Evolutionary conservation across 2,113 vertebrate species (phyloP).

Genomic region (Todiramphus chloris): DNA sequence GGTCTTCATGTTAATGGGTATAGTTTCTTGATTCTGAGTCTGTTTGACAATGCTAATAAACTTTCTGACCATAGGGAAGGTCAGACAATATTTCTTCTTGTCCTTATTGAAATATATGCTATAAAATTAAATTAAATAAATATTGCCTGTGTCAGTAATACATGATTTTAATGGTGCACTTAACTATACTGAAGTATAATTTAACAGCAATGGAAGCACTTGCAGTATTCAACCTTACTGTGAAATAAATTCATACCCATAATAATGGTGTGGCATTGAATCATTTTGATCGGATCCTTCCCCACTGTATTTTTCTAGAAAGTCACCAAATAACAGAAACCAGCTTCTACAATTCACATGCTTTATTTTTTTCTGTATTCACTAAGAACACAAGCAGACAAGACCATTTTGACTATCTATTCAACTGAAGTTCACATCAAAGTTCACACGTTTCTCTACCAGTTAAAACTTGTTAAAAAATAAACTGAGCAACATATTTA

Average conservation of each 20-base stretch:
- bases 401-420: not conserved
- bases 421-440: not conserved
- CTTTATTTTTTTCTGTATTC: not conserved
- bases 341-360: not conserved
- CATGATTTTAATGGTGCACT: slow-evolving; percentile 48
- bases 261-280: slow-evolving; percentile 7
- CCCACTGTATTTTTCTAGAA: not conserved
- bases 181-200: slow-evolving; percentile 37
- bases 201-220: slow-evolving; percentile 16
- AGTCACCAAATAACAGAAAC: not conserved
- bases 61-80: not conserved
- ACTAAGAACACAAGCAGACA: not conserved
- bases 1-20: not conserved
- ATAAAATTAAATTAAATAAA: slow-evolving; percentile 56
- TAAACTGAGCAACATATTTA: not conserved
- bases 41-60: not conserved
- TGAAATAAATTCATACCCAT: slow-evolving; percentile 41
- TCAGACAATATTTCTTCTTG: slow-evolving; percentile 11
- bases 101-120: slow-evolving; percentile 25
- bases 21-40: not conserved
- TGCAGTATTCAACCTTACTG: not conserved
- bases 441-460: not conserved
- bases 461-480: not conserved
- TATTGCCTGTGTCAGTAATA: slow-evolving; percentile 38
- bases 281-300: not conserved